Conservation (phyloP, 2,797 vertebrate species). For the Gila robusta region DNA sequence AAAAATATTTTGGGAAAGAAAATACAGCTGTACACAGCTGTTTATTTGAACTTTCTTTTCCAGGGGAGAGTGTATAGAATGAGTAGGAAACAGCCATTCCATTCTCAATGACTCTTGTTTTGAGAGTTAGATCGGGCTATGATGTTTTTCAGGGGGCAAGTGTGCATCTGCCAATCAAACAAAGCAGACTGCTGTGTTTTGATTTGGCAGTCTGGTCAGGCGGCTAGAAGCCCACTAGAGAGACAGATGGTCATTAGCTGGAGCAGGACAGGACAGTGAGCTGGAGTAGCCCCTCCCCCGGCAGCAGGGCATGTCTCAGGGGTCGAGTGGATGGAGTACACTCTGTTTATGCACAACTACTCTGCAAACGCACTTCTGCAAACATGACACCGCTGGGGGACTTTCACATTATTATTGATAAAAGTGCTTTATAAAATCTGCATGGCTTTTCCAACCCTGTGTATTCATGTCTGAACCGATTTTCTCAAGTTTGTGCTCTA, state of each 20-base stretch:
- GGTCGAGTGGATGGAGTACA: conserved; percentile 22
- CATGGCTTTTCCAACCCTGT: neutral
- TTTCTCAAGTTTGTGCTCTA: neutral
- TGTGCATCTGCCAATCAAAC: conserved; percentile 65
- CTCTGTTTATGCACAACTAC: neutral
- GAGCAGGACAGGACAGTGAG: conserved; percentile 47
- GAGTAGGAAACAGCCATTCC: neutral
- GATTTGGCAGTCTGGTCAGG: conserved; percentile 66
- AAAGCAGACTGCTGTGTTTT: conserved; percentile 74
- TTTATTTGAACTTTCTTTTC: neutral
- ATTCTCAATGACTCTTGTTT: conserved; percentile 32
- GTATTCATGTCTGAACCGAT: neutral
- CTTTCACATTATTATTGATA: conserved; percentile 14
- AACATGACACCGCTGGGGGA: neutral
- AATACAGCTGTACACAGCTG: conserved; percentile 31
- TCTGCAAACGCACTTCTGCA: neutral
- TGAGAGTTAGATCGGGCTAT: conserved; percentile 50
- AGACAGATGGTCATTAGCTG: conserved; percentile 75
- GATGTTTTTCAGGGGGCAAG: conserved; percentile 61
- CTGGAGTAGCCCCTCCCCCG: conserved; percentile 62
- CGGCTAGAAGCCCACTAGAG: conserved; percentile 64
- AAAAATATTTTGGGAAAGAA: neutral
- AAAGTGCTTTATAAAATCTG: neutral
- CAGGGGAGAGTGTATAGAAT: neutral
- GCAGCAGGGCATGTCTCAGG: conserved; percentile 54